phyloP scores from a whole-genome alignment of 1,140 invertebrate genomes.

The Caenorhabditis latens region DNA sequence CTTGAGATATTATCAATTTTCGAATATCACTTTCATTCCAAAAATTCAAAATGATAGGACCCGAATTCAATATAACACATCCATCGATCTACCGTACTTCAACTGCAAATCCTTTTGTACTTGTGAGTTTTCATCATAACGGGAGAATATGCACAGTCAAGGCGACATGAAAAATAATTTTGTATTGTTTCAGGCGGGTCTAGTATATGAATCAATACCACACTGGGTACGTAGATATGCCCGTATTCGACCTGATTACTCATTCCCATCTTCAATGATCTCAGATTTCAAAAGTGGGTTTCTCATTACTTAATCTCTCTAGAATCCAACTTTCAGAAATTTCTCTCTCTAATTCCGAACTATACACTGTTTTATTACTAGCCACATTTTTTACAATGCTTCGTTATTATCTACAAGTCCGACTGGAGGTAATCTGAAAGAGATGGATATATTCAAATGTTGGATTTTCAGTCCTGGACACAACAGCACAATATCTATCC shows the following conservation, averaged over 20 bases:
- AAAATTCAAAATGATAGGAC: conserved; percentile 57
- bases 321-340: conserved; percentile 32
- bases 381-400: conserved; percentile 58
- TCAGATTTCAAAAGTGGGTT: conserved; percentile 56
- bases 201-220: conserved; percentile 58
- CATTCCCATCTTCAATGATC: conserved; percentile 63
- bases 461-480: conserved; percentile 67
- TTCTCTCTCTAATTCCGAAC: conserved; percentile 23
- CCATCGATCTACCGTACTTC: conserved; percentile 63
- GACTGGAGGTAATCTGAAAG: conserved; percentile 46
- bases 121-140: conserved; percentile 59
- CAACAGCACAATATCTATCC: conserved; percentile 61
- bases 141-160: not conserved
- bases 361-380: conserved; percentile 3
- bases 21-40: not conserved
- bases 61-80: conserved; percentile 65
- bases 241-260: conserved; percentile 65
- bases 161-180: not conserved
- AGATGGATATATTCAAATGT: conserved; percentile 10
- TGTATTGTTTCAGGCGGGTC: conserved; percentile 17
- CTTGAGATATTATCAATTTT: not conserved
- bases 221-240: conserved; percentile 61
- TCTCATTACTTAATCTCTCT: not conserved
- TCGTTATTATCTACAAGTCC: conserved; percentile 54
- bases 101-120: conserved; percentile 63